phyloP scores from a whole-genome alignment of 1,140 invertebrate genomes.

The Drosophila saltans region DNA sequence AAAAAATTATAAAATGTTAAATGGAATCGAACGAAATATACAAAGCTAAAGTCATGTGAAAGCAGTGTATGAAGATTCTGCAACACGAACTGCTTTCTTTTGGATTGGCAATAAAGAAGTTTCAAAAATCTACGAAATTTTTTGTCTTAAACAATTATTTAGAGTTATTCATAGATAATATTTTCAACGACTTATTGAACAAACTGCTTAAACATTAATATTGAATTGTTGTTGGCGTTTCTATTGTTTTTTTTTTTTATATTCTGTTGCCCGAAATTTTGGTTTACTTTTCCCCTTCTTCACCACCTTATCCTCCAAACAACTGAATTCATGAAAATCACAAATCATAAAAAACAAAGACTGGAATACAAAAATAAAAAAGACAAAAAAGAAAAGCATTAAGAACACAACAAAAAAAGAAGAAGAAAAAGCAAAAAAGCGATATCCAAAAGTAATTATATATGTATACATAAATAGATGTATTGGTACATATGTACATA shows the following conservation, averaged over 20 bases:
- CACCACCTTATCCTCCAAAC: background rate
- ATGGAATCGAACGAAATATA: too few species aligned
- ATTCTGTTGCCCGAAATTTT: background rate
- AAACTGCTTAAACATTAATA: background rate
- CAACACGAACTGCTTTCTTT: background rate
- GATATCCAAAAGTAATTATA: background rate
- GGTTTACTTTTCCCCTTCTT: background rate
- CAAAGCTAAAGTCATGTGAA: background rate
- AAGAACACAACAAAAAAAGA: background rate
- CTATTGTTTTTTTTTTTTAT: background rate
- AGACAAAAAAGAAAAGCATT: constrained; percentile 3
- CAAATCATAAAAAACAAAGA: constrained; percentile 11
- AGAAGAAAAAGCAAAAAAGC: background rate
- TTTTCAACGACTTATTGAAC: background rate
- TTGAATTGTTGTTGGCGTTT: background rate
- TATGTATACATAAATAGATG: background rate
- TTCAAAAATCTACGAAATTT: too few species aligned
- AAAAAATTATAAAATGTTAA: too few species aligned
- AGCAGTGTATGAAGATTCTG: background rate
- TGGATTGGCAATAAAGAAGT: too few species aligned
- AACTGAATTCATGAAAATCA: constrained; percentile 6
- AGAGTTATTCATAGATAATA: too few species aligned
- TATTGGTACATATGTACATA: background rate
- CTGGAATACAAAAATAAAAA: constrained; percentile 11
- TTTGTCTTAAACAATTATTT: too few species aligned